Evolutionary conservation across 2,888 invertebrate species (phyloP), one percentile per base, ranked within the genome.

Genomic region (Lasius platythorax): DNA sequence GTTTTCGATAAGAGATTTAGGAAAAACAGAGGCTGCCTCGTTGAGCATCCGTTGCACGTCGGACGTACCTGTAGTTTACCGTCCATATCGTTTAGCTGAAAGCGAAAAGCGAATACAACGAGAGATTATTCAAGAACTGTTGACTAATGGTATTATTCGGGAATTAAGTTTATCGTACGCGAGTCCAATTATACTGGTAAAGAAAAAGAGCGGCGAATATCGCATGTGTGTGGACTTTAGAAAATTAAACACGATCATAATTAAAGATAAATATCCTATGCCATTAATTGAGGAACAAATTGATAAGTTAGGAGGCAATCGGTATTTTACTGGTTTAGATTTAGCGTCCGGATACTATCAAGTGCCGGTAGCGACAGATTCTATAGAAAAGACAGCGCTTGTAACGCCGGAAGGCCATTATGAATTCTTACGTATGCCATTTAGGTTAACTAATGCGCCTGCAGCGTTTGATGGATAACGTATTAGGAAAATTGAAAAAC

Each of bases 261-360:
- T 81, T 0, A 81, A 72, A 15, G 37, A 81, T 18, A 70, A 53
- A 28, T 63, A 81, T 18, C 70, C 70, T 0, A 23, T 81, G 63
- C 72, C 72, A 1, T 11, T 81, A 9, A 81, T 81, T 12, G 81
- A 81, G 4, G 33, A 61, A 4, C 61, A 61, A 12, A 58, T 58
- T 1, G 58, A 58, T 58, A 61, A 61, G 0, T 6, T 81, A 18
- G 63, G 64, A 6, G 81, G 70, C 3, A 37, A 79, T 11, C 12
- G 15, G 15, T 67, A 56, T 40, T 78, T 67, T 6, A 56, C 58
- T 37, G 67, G 67, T 8, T 37, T 67, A 5, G 78, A 78, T 1
- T 43, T 78, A 15, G 63, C 74, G 2, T 63, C 30, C 0, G 46
- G 74, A 0, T 75, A 64, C 9, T 40, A 76, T 9, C 78, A 78